These are phyloP conservation scores for Glossosoma conforme DNA, from an alignment of 1,140 invertebrate species.

Conservation along the genomic window DNA sequence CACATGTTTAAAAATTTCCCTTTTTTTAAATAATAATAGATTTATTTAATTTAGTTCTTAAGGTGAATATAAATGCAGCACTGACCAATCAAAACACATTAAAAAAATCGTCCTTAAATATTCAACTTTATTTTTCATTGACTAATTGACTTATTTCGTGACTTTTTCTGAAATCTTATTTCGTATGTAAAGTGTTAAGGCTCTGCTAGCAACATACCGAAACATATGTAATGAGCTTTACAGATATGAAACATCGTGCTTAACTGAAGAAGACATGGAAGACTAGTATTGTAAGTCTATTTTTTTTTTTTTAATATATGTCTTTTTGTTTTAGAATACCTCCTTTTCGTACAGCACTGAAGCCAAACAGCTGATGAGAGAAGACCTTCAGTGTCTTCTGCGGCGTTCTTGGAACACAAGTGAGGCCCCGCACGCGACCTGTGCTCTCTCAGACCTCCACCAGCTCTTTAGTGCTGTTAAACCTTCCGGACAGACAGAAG, in stretches of 20 bases:
- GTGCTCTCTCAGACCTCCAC: slow-evolving; percentile 59
- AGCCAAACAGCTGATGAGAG: slow-evolving; percentile 37
- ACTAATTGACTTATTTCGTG: too few species aligned
- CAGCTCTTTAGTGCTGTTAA: slow-evolving; percentile 48
- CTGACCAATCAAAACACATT: too few species aligned
- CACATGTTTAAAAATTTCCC: slow-evolving; percentile 8
- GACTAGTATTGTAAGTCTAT: too few species aligned
- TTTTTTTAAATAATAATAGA: slow-evolving; percentile 5
- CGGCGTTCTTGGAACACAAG: slow-evolving; percentile 44
- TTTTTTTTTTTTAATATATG: slow-evolving; percentile 10
- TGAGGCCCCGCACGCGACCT: slow-evolving; percentile 44
- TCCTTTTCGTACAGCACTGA: slow-evolving; percentile 40
- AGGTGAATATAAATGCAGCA: too few species aligned
- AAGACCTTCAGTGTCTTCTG: slow-evolving; percentile 45
- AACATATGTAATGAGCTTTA: slow-evolving; percentile 7
- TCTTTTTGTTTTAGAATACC: slow-evolving; percentile 38
- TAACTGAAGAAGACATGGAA: too few species aligned
- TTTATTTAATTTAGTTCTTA: too few species aligned
- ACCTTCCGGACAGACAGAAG: slow-evolving; percentile 32
- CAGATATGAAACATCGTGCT: slow-evolving; percentile 1
- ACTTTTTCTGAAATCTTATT: too few species aligned
- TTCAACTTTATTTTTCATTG: too few species aligned
- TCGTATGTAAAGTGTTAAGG: slow-evolving; percentile 17
- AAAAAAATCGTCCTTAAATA: too few species aligned
- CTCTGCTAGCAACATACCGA: neutral